Evolutionary conservation across 2,888 invertebrate species (phyloP), one percentile per base, ranked within the genome.

Genomic region (Sinodicranocentrus sp.): DNA sequence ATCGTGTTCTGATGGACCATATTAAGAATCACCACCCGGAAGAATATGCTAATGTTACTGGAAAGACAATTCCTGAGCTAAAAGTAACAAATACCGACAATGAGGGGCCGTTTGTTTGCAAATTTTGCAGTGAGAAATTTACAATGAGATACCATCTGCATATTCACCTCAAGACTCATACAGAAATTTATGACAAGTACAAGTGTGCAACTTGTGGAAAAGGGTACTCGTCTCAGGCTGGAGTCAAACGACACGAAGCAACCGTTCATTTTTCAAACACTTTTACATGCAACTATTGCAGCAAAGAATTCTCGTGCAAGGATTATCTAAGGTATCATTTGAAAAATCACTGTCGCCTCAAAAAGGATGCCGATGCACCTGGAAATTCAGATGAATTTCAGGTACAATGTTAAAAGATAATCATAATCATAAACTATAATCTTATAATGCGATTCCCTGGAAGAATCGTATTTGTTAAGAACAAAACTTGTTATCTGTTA

Each of bases 101-200:
- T 19, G 54, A 79, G 17, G 78, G 78, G 6, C 78, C 78, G 15
- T 71, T 71, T 19, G 3, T 63, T 8, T 79, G 78, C 48, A 79
- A 79, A 39, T 63, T 79, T 17, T 79, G 78, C 19, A 28, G 43
- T 8, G 19, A n/a, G 33, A 52, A 79, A 39, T 71, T 71, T 13
- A 13, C 78, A 21, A 70, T 44, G 23, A 68, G 71, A 0, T 79
- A 68, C 44, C 61, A 44, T 8, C 19, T 79, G 23, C 78, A 79
- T 15, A 61, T 13, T 21, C 78, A 79, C 23, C 28, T 71, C 6
- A 79, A 79, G 23, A 48, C 61, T 2, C 78, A 79, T 33, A 79
- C 78, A 1, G 78, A 79, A 33, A 54, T 79, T 21, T 79, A 71
- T 52, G 78, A 79, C 33, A 79, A 63, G n/a, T 79, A 44, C 48